Conservation (phyloP, 2,113 vertebrate species). For the Scomber colias region DNA sequence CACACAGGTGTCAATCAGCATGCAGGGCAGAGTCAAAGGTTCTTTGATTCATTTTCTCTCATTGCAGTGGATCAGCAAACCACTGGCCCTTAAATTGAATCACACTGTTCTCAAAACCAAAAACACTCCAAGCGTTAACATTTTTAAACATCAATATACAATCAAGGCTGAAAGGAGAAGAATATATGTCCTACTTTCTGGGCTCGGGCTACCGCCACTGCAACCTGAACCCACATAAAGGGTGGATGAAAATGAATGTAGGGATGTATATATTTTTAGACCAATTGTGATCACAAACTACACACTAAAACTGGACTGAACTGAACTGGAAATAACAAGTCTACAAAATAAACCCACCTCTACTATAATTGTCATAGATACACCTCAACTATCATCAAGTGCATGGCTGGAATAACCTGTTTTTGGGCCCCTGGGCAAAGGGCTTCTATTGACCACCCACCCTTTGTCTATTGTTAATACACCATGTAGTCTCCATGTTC, state of each 20-base stretch:
- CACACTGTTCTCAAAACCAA: not conserved
- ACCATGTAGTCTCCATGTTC: not conserved
- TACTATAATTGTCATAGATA: not conserved
- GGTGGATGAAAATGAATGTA: not conserved
- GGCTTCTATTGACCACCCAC: not conserved
- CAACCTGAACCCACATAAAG: not conserved
- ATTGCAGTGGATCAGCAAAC: constrained; percentile 15
- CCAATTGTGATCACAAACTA: not conserved
- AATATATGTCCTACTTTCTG: not conserved
- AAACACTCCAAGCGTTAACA: constrained; percentile 20
- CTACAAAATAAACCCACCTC: not conserved
- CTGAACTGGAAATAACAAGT: not conserved
- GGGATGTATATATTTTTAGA: no score
- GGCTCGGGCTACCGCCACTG: not conserved
- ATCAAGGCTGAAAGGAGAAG: not conserved
- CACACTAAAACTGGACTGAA: not conserved
- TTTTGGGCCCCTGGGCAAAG: not conserved
- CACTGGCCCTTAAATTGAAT: not conserved
- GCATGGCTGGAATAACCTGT: constrained; percentile 15
- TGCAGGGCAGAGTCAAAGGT: constrained; percentile 67
- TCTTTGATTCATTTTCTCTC: constrained; percentile 57
- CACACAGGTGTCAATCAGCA: constrained; percentile 82
- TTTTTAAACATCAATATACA: constrained; percentile 8
- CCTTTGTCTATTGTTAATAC: not conserved
- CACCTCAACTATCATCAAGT: not conserved